Conservation (phyloP, 1,140 invertebrate species). For the Caenorhabditis tropicalis region DNA sequence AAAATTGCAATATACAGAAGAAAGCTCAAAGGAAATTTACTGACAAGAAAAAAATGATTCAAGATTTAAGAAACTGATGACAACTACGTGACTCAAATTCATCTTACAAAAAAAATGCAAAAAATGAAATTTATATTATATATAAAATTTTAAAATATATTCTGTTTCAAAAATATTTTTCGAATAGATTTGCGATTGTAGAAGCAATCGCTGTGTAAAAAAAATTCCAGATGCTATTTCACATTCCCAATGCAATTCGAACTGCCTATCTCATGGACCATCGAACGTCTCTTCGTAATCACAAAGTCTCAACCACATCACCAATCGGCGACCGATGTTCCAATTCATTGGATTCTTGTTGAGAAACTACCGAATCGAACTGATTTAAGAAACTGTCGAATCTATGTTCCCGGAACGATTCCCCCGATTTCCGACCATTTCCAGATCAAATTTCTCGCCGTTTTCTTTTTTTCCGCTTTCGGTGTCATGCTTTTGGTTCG, state of each 20-base stretch:
- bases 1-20: too few relatives aligned
- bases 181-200: not conserved
- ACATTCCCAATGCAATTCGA: constrained; percentile 38
- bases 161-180: too few relatives aligned
- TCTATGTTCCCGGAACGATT: not conserved
- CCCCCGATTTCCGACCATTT: constrained; percentile 18
- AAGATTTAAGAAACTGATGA: too few relatives aligned
- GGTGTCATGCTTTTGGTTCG: not conserved
- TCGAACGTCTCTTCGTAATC: constrained; percentile 3
- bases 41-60: too few relatives aligned
- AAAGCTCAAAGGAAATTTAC: too few relatives aligned
- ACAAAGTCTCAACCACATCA: constrained; percentile 3
- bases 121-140: too few relatives aligned
- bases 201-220: not conserved
- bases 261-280: not conserved
- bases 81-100: too few relatives aligned
- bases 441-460: constrained; percentile 8
- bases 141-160: too few relatives aligned
- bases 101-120: too few relatives aligned
- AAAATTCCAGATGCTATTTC: constrained; percentile 23
- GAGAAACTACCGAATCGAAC: not conserved
- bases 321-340: constrained; percentile 15
- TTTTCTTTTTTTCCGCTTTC: not conserved
- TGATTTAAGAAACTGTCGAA: not conserved
- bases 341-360: constrained; percentile 9